Evolutionary conservation across 1,140 invertebrate genomes (phyloP).

Genomic region (Augochlora pura): DNA sequence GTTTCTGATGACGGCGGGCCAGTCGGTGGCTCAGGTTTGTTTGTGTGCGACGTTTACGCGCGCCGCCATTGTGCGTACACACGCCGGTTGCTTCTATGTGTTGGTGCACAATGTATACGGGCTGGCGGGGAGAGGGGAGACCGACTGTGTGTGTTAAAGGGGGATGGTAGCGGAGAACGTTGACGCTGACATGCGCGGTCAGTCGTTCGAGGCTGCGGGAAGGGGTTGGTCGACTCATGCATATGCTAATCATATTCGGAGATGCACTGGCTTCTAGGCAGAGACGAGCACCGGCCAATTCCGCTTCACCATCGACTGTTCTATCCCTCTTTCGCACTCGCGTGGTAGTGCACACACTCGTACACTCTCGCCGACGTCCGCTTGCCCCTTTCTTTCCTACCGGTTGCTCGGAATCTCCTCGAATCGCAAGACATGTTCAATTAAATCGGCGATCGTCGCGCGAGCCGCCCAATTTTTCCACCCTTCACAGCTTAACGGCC

Average conservation of each 20-base stretch:
- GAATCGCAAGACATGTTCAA: constrained; percentile 49
- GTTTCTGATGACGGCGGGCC: constrained; percentile 66
- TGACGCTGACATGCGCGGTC: constrained; percentile 74
- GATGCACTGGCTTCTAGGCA: constrained; percentile 66
- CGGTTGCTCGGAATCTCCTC: constrained; percentile 14
- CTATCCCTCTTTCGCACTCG: constrained; percentile 41
- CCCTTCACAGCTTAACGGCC: too few species aligned
- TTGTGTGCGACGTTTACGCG: constrained; percentile 29
- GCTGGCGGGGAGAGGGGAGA: neutral
- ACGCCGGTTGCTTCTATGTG: neutral
- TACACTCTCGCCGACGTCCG: neutral
- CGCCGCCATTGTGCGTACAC: neutral
- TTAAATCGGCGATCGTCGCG: constrained; percentile 39
- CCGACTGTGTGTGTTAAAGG: constrained; percentile 14
- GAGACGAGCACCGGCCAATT: constrained; percentile 65
- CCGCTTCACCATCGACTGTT: constrained; percentile 55
- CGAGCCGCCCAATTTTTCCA: too few species aligned
- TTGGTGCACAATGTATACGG: neutral
- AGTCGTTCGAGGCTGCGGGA: constrained; percentile 67
- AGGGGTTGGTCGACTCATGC: constrained; percentile 69
- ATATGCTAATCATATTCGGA: constrained; percentile 77
- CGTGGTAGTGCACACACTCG: neutral
- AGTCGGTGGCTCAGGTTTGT: constrained; percentile 36
- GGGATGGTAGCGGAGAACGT: constrained; percentile 64
- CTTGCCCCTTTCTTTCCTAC: constrained; percentile 28